Conservation (phyloP, 2,113 vertebrate species). For the Dipodomys ordii region DNA sequence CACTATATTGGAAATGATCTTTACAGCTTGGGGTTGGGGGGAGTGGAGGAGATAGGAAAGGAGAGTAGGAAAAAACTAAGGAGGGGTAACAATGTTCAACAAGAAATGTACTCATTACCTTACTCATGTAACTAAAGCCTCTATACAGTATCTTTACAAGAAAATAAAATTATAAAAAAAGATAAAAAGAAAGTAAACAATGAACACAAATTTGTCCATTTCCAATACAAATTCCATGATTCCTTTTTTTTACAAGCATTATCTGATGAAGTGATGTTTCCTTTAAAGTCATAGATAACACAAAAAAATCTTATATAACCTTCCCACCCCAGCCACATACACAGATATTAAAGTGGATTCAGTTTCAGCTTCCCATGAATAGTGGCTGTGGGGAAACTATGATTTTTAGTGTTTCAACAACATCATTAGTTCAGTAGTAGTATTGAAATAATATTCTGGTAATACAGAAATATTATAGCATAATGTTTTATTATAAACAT, state of each 20-base stretch:
- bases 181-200: too few species aligned
- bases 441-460: conserved; percentile 59
- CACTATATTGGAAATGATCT: too few species aligned
- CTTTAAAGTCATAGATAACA: conserved; percentile 26
- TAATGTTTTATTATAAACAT: conserved; percentile 58
- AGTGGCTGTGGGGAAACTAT: background rate
- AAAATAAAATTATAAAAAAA: background rate
- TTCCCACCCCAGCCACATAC: background rate
- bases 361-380: background rate
- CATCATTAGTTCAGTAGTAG: conserved; percentile 47
- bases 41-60: too few species aligned
- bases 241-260: background rate
- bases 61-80: too few species aligned
- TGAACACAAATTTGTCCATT: background rate
- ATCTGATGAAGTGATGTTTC: conserved; percentile 12
- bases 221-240: background rate
- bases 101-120: too few species aligned
- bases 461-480: conserved; percentile 32
- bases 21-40: too few species aligned
- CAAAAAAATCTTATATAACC: background rate
- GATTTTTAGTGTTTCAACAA: conserved; percentile 43
- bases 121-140: too few species aligned
- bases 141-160: too few species aligned
- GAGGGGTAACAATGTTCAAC: too few species aligned
- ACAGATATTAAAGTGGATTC: background rate